Evolutionary conservation across 2,113 vertebrate species (phyloP), one percentile per base, ranked within the genome.

Genomic region (Athene cunicularia): DNA sequence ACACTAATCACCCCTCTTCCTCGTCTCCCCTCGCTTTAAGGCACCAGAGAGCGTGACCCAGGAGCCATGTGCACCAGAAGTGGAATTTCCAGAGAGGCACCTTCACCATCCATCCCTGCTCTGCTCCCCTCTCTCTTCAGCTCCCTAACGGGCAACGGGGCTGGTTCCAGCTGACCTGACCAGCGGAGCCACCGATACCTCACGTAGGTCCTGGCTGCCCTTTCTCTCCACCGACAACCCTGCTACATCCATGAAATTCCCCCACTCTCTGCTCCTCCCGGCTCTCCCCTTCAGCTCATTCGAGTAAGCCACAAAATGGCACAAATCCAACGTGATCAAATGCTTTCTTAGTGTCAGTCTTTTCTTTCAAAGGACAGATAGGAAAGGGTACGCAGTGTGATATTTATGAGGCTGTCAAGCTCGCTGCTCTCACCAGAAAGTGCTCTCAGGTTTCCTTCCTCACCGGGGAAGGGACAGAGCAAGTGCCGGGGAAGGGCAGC

Each of bases 341-440:
- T 71, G 75, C 85, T 93, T 94, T 70, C 89, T 62, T 60, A 66
- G 88, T 75, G 67, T 94, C 88, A 52, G 68, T 47, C 91, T 96
- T 97, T 90, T 82, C 90, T 95, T 94, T 26, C 90, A 91, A 73
- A 97, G 81, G 94, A 92, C 84, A 74, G 92, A 80, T 62, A 87
- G 84, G 81, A 58, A 90, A 92, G 84, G 86, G 86, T 64, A 94
- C 2, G 0, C 0, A 0, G 84, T 37, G 74, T 4, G 92, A 80
- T 96, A 96, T 96, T 96, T 95, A 95, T 88, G 96, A 92, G 64
- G 70, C 91, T 93, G 92, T 97, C 94, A 95, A 73, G 77, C 83
- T 80, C 2, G 0, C 70, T 85, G 83, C 88, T 92, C 59, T 87
- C 89, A 74, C 92, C 84, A 95, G 81, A 80, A 93, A 95, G 71